A percentile compares a stretch with the other conserved stretches of the same genome.
Evolutionary conservation across 2,113 vertebrate species (phyloP).

Genomic region (Eptesicus fuscus): DNA sequence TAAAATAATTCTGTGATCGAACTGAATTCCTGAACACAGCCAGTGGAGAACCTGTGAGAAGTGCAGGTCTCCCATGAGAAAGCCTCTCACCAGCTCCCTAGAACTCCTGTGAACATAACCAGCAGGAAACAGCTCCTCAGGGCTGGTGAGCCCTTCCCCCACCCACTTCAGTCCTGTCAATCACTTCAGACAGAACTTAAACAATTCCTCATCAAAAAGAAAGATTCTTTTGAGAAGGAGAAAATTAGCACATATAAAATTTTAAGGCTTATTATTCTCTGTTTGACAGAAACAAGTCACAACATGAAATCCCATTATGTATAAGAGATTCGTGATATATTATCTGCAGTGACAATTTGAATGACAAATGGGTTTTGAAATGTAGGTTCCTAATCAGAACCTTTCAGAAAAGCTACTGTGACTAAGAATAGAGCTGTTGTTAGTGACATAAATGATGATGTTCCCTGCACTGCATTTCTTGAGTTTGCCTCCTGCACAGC

Average conservation of each 20-base stretch:
- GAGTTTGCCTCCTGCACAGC: background rate
- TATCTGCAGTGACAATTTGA: conserved; percentile 15
- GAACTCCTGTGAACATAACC: background rate
- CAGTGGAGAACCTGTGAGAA: background rate
- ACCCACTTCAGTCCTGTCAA: background rate
- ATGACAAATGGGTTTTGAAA: conserved; percentile 35
- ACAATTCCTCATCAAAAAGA: background rate
- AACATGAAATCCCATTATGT: conserved; percentile 29
- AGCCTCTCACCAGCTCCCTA: background rate
- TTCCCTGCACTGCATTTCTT: too few species aligned
- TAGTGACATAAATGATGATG: background rate
- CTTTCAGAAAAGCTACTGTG: background rate
- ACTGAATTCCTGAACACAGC: background rate
- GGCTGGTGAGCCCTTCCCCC: background rate
- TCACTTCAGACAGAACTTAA: background rate
- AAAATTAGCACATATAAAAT: background rate
- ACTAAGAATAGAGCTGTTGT: background rate
- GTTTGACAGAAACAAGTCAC: conserved; percentile 34
- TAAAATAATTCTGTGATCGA: background rate
- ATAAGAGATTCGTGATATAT: background rate
- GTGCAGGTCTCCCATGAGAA: background rate
- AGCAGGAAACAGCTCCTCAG: background rate
- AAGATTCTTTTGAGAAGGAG: background rate
- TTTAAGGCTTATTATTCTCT: background rate
- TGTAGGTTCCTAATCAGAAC: background rate